These are phyloP conservation scores for Popillia japonica DNA, from an alignment of 1,140 invertebrate genomes.

Conservation along the genomic window DNA sequence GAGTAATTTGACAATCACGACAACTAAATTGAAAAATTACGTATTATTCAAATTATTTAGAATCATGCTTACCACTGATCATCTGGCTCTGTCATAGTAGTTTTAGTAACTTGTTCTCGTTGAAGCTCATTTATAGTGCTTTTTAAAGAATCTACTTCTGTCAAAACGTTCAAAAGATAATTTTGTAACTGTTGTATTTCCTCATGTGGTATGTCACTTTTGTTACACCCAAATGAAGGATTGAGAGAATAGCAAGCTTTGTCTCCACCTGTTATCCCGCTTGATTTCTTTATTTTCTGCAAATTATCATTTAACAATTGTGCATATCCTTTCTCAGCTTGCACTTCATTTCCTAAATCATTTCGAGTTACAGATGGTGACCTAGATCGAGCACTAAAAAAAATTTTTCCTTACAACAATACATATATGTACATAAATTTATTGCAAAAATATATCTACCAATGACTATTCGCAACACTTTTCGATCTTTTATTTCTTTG, in stretches of 20 bases:
- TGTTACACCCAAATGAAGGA: background rate
- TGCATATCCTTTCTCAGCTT: background rate
- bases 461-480: background rate
- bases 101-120: slow-evolving; percentile 39
- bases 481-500: background rate
- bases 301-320: slow-evolving; percentile 19
- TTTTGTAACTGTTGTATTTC: slow-evolving; percentile 46
- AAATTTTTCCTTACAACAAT: background rate
- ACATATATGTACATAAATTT: background rate
- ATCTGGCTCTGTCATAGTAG: background rate
- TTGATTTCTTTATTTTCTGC: slow-evolving; percentile 26
- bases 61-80: too few species aligned
- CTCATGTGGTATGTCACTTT: slow-evolving; percentile 43
- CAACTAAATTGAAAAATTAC: background rate
- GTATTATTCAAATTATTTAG: background rate
- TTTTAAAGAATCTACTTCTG: slow-evolving; percentile 46
- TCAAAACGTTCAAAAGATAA: slow-evolving; percentile 44
- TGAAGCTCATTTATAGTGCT: slow-evolving; percentile 41
- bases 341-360: background rate
- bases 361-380: background rate
- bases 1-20: too few species aligned
- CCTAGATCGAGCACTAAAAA: background rate
- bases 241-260: background rate
- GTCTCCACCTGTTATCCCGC: background rate
- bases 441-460: background rate